Percentiles rank a stretch among this genome's conserved stretches.
These are phyloP conservation scores for Isotomurus palustris DNA, from an alignment of 2,888 invertebrate genomes.

Conservation along the genomic window DNA sequence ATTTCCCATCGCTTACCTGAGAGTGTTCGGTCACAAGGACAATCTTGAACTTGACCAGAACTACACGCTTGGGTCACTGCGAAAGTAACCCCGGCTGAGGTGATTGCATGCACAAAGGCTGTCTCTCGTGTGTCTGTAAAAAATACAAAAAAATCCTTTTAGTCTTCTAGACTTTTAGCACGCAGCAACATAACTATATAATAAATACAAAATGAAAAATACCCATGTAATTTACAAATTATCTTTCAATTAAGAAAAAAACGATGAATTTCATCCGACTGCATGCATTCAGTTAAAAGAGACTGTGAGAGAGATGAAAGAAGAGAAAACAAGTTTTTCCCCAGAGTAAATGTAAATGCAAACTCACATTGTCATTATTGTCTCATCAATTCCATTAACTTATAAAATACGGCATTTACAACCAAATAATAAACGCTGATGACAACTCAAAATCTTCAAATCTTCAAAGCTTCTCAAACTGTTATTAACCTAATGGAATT, in stretches of 20 bases:
- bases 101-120: constrained; percentile 85
- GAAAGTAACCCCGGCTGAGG: constrained; percentile 83
- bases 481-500: constrained; percentile 2
- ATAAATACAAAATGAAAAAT: background rate
- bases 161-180: too few species aligned
- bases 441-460: background rate
- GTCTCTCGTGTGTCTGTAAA: constrained; percentile 80
- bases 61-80: constrained; percentile 85
- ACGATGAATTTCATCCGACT: too few species aligned
- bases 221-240: background rate
- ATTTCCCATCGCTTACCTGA: constrained; percentile 36
- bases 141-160: constrained; percentile 4
- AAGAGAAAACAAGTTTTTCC: too few species aligned
- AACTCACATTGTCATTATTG: too few species aligned
- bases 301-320: too few species aligned
- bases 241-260: background rate
- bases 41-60: constrained; percentile 76
- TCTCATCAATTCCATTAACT: too few species aligned
- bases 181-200: too few species aligned
- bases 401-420: too few species aligned
- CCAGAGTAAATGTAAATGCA: too few species aligned
- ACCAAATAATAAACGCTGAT: background rate
- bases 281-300: too few species aligned
- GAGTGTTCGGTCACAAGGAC: constrained; percentile 51
- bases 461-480: too few species aligned